Evolutionary conservation across 2,888 invertebrate genomes (phyloP).

Genomic region (Idaea aversata): DNA sequence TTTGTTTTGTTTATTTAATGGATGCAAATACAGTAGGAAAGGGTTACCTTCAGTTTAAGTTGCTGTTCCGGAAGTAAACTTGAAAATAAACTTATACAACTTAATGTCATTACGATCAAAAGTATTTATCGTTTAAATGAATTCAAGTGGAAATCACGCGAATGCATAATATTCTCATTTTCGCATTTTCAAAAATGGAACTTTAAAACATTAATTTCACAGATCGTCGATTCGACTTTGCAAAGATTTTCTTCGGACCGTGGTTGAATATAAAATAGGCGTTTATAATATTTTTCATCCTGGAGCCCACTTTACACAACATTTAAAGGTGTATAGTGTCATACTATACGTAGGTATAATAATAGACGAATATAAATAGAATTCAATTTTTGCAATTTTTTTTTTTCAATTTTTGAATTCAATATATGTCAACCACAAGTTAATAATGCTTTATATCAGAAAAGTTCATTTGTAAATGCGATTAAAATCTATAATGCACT

Average conservation of each 20-base stretch:
- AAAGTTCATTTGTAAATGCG: too few species aligned
- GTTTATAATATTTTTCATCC: slow-evolving; percentile 8
- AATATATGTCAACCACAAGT: too few species aligned
- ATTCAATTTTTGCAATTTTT: too few species aligned
- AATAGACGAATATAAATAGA: too few species aligned
- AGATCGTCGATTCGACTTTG: slow-evolving; percentile 36
- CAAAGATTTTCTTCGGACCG: slow-evolving; percentile 24
- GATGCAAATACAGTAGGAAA: too few species aligned
- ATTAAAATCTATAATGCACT: too few species aligned
- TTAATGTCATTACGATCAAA: background rate
- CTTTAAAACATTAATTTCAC: slow-evolving; percentile 48
- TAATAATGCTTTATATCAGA: too few species aligned
- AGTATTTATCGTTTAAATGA: slow-evolving; percentile 16
- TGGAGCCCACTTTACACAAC: background rate
- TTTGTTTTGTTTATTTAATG: slow-evolving; percentile 13
- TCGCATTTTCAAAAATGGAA: slow-evolving; percentile 40
- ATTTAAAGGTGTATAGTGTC: too few species aligned
- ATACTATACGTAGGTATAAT: too few species aligned
- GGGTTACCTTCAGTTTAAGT: slow-evolving; percentile 6
- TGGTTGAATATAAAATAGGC: slow-evolving; percentile 29
- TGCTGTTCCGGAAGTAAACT: too few species aligned
- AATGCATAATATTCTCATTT: slow-evolving; percentile 38
- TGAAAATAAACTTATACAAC: too few species aligned
- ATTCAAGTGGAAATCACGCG: slow-evolving; percentile 26
- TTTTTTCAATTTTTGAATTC: too few species aligned